Conservation (phyloP, 1,140 invertebrate species). For the Lerema accius region DNA sequence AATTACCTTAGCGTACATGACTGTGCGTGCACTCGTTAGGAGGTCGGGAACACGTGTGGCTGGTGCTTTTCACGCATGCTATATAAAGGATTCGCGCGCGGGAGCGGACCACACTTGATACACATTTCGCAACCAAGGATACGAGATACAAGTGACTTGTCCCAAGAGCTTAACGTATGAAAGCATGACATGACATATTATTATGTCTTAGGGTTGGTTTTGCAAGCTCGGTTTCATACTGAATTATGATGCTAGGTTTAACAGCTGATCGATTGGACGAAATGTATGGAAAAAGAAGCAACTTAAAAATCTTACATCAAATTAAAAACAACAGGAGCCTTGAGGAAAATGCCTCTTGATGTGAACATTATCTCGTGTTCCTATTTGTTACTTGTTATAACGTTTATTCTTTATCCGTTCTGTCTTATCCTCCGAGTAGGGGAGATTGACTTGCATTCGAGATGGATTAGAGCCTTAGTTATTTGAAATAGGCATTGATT, state of each 20-base stretch:
- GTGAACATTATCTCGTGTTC: too few relatives aligned
- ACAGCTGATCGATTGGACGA: too few relatives aligned
- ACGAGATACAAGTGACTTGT: conserved; percentile 32
- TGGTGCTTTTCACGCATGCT: conserved; percentile 38
- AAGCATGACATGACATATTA: conserved; percentile 53
- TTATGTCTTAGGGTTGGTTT: conserved; percentile 47
- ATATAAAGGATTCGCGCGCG: conserved; percentile 56
- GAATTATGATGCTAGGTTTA: conserved; percentile 23
- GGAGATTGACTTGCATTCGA: too few relatives aligned
- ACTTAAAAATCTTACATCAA: too few relatives aligned
- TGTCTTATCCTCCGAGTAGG: too few relatives aligned
- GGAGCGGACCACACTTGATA: conserved; percentile 58
- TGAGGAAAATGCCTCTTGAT: too few relatives aligned
- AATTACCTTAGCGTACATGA: conserved; percentile 77
- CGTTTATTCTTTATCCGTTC: too few relatives aligned
- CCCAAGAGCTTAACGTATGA: conserved; percentile 39
- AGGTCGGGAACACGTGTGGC: conserved; percentile 59
- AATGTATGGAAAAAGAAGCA: too few relatives aligned
- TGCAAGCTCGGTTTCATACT: conserved; percentile 10
- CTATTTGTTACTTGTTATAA: too few relatives aligned
- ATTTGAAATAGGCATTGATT: too few relatives aligned
- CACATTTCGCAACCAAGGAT: conserved; percentile 74
- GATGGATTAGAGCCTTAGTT: too few relatives aligned
- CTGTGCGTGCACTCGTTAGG: conserved; percentile 58
- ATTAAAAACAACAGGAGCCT: too few relatives aligned